These are phyloP conservation scores for Turdus rufiventris DNA, from an alignment of 2,113 vertebrate genomes.

Conservation along the genomic window DNA sequence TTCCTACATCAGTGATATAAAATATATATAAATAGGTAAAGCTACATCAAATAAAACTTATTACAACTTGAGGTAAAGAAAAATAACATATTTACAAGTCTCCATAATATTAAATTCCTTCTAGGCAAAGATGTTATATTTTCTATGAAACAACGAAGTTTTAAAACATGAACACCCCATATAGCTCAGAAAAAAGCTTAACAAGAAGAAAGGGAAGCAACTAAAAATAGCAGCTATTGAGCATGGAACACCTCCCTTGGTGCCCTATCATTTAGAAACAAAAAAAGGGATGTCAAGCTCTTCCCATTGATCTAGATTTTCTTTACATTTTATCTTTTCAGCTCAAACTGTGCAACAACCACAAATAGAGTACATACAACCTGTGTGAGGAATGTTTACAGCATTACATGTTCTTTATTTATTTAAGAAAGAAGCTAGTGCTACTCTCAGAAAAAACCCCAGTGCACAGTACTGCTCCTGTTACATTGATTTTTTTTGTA, in stretches of 20 bases:
- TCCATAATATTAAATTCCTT: neutral
- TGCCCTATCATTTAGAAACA: slow-evolving; percentile 14
- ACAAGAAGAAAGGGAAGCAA: neutral
- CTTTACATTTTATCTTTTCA: neutral
- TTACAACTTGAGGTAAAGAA: neutral
- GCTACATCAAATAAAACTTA: neutral
- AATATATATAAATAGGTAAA: neutral
- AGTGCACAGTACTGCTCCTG: neutral
- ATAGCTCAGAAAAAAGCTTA: neutral
- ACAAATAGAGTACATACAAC: slow-evolving; percentile 25
- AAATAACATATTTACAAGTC: neutral
- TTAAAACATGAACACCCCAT: neutral
- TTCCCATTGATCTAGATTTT: slow-evolving; percentile 48
- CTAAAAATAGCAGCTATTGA: neutral
- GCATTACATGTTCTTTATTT: slow-evolving; percentile 32
- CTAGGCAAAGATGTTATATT: neutral
- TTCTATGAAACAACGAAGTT: neutral
- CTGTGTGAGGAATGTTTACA: slow-evolving; percentile 33
- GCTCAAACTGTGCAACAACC: slow-evolving; percentile 14
- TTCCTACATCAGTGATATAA: neutral
- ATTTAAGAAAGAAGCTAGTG: slow-evolving; percentile 56
- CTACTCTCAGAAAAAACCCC: neutral
- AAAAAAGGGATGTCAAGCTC: slow-evolving; percentile 50
- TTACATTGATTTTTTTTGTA: slow-evolving; percentile 17
- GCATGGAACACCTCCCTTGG: neutral